A percentile compares a stretch with the other conserved stretches of the same genome.
These are phyloP conservation scores for Synergus laeviventris DNA, from an alignment of 2,888 invertebrate genomes.

Conservation along the genomic window DNA sequence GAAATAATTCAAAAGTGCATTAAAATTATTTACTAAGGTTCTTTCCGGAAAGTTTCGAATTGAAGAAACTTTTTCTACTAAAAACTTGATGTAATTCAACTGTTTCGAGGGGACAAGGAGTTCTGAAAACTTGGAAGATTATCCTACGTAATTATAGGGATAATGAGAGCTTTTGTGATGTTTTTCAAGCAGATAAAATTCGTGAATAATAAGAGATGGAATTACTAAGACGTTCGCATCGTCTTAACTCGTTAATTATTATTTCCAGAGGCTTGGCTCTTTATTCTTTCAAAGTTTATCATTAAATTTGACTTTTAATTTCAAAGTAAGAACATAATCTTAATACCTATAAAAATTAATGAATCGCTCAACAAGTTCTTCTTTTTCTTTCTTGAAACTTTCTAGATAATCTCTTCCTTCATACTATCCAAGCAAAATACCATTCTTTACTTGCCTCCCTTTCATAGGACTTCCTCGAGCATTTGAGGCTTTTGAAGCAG, in stretches of 20 bases:
- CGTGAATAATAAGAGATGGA: constrained; percentile 3
- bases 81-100: constrained; percentile 3
- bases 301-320: not conserved
- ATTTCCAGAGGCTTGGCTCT: not conserved
- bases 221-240: constrained; percentile 4
- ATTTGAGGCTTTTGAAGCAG: not conserved
- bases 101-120: constrained; percentile 10
- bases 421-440: not conserved
- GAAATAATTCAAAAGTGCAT: not conserved
- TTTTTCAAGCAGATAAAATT: constrained; percentile 3
- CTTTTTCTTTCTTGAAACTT: not conserved
- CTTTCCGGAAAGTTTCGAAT: not conserved
- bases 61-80: not conserved
- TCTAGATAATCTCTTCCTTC: not conserved
- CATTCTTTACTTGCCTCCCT: not conserved
- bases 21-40: constrained; percentile 15
- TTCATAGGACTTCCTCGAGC: not conserved
- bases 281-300: not conserved
- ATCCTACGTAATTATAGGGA: constrained; percentile 12
- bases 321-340: not conserved
- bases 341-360: not conserved
- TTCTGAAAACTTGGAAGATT: constrained; percentile 10
- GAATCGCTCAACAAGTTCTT: not conserved
- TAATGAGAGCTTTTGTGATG: constrained; percentile 10
- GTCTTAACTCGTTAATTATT: constrained; percentile 9